Conservation (phyloP, 2,797 vertebrate genomes). For the Carcharodon carcharias region DNA sequence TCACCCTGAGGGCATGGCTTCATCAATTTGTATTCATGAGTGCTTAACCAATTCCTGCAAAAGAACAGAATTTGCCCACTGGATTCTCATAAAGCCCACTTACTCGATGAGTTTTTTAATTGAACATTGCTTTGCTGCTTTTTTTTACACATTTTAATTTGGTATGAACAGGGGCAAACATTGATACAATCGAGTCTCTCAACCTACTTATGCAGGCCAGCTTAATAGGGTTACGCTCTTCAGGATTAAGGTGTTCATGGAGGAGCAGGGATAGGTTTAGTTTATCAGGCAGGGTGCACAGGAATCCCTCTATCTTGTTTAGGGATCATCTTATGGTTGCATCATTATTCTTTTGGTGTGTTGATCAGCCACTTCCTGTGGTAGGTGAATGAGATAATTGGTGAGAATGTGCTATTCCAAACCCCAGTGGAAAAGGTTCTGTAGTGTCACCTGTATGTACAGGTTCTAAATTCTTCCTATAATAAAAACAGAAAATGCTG, state of each 20-base stretch:
- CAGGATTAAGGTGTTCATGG: not conserved
- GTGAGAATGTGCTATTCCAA: not conserved
- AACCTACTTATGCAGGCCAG: not conserved
- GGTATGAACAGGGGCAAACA: too few species aligned
- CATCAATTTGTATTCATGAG: not conserved
- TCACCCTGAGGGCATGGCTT: constrained; percentile 9
- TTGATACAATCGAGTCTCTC: not conserved
- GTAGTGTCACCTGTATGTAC: not conserved
- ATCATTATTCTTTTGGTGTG: not conserved
- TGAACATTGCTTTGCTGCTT: not conserved
- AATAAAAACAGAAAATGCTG: too few species aligned
- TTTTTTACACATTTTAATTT: not conserved
- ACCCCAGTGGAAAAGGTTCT: not conserved
- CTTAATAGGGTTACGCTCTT: not conserved
- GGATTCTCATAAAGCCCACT: not conserved
- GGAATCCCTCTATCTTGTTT: not conserved
- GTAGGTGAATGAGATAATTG: not conserved
- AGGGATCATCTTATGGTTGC: not conserved
- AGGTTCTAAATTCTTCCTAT: not conserved
- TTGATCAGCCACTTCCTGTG: too few species aligned
- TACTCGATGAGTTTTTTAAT: not conserved
- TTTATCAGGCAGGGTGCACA: not conserved
- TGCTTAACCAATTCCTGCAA: not conserved
- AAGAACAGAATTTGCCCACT: too few species aligned
- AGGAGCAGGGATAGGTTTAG: not conserved